Evolutionary conservation across 2,797 vertebrate species (phyloP), one percentile per base, ranked within the genome.

Genomic region (Odontamblyopus lacepedii): DNA sequence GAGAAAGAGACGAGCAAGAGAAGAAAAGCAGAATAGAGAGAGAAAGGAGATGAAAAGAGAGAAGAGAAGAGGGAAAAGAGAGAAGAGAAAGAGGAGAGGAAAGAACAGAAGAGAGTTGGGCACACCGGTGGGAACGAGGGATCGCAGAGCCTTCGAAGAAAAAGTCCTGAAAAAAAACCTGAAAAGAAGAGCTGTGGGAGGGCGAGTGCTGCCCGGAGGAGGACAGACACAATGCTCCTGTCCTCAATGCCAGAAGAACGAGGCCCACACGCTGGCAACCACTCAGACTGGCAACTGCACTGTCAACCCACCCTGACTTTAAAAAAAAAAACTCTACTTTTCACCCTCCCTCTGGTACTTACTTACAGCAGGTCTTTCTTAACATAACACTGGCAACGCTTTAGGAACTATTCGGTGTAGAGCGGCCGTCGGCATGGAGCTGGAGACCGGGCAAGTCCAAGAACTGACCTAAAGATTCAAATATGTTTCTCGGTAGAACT

Each of bases 241-340:
- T 70, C 48, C 63, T 65, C 30, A 67, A 27, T 18, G 53, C 13
- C 55, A 74, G 57, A 30, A 23, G 11, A 27, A 23, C 56, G 2
- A 27, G 74, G 77, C 78, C 72, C 71, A 85, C 78, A 67, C 55
- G 63, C 67, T 75, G 78, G 81, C 83, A 69, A 66, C 26, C 48
- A 15, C 30, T 70, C 29, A 67, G 44, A 64, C 6, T 23, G 44
- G 23, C 48, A 79, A 75, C 53, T 0, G 19, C 29, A 23, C 53
- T 60, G 23, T 69, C 26, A 80, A 76, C 13, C 69, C 70, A 68
- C 29, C 27, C 23, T 27, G 48, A n/a, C 12, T 5, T 53, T 26
- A 32, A 2, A 30, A 23, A 30, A 23, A 51, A 35, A 62, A 48
- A 48, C 13, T 15, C 13, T 15, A 78, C 62, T 41, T 48, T 64